Evolutionary conservation across 2,113 vertebrate genomes (phyloP), one percentile per base, ranked within the genome.

Genomic region (Clinocottus analis): DNA sequence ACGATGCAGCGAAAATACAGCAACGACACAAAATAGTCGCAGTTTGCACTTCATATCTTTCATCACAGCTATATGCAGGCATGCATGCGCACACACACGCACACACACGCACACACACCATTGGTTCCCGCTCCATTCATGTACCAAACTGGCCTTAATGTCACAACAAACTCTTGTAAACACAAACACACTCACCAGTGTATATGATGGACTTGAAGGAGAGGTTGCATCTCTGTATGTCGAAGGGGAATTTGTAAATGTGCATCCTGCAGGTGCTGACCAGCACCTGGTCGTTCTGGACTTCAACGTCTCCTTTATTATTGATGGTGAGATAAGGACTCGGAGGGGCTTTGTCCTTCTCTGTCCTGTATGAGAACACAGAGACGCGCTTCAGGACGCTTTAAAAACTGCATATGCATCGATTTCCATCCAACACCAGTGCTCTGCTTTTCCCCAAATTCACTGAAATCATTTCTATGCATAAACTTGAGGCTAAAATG

Each of bases 231-330:
- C 59, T 81, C 82, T 94, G 91, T 1, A 58, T 86, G 85, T 94
- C 93, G 0, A 93, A 94, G 55, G 93, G 92, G 71, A 94, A 94
- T 6, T 72, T 80, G 72, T 90, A 87, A 31, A 85, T 76, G 7
- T 88, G 82, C 91, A 93, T 90, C 80, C 80, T 87, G 80, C 93
- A 94, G 85, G 87, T 91, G 88, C 89, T 92, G 53, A 92, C 80
- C 41, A 93, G 72, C 47, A 88, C 88, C 71, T 87, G 74, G 74
- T 90, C 77, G 0, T 92, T 83, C 14, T 86, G 75, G 10, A 91
- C 13, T 3, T 82, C 64, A 10, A 94, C 92, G 0, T 43, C 59
- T 0, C 91, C 92, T 8, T 72, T 21, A 21, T 71, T 0, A 16
- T 63, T 67, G 80, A 92, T 89, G 35, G 58, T 84, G 37, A 94